phyloP scores from a whole-genome alignment of 2,888 invertebrate genomes.

The Papilio protenor region DNA sequence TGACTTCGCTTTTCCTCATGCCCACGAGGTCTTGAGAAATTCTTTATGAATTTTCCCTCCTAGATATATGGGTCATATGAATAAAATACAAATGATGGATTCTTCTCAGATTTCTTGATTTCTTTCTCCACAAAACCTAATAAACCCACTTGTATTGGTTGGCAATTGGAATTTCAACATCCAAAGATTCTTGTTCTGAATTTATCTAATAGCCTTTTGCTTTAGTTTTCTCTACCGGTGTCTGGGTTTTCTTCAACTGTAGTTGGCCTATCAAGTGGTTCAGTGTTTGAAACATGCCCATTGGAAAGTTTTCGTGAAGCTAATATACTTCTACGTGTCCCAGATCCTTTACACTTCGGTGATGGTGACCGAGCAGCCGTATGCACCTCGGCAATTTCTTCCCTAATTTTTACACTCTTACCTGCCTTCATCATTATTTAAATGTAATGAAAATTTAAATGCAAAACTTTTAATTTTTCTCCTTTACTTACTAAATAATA shows the following conservation, averaged over 20 bases:
- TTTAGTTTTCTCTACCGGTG: slow-evolving; percentile 67
- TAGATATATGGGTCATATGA: slow-evolving; percentile 79
- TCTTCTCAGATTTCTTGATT: slow-evolving; percentile 80
- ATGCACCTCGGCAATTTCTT: slow-evolving; percentile 79
- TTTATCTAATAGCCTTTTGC: slow-evolving; percentile 76
- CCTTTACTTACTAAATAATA: no score
- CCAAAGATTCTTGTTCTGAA: slow-evolving; percentile 64
- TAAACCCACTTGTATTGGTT: slow-evolving; percentile 82
- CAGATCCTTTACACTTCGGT: slow-evolving; percentile 67
- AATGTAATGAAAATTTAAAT: slow-evolving; percentile 48
- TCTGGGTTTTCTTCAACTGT: slow-evolving; percentile 51
- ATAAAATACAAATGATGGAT: slow-evolving; percentile 79
- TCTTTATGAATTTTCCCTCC: slow-evolving; percentile 78
- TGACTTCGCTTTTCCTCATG: slow-evolving; percentile 81
- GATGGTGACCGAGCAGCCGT: slow-evolving; percentile 74
- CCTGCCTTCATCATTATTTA: slow-evolving; percentile 72
- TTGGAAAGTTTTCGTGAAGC: slow-evolving; percentile 74
- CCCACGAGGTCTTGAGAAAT: slow-evolving; percentile 75
- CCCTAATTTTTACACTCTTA: slow-evolving; percentile 68
- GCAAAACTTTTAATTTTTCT: slow-evolving; percentile 3
- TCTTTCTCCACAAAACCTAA: slow-evolving; percentile 81
- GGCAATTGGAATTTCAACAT: slow-evolving; percentile 84
- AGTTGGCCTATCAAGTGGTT: slow-evolving; percentile 50
- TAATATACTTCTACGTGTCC: slow-evolving; percentile 68
- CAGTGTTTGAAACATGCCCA: slow-evolving; percentile 62